Evolutionary conservation across 2,888 invertebrate species (phyloP).

Genomic region (Torymus aiolomorphi): DNA sequence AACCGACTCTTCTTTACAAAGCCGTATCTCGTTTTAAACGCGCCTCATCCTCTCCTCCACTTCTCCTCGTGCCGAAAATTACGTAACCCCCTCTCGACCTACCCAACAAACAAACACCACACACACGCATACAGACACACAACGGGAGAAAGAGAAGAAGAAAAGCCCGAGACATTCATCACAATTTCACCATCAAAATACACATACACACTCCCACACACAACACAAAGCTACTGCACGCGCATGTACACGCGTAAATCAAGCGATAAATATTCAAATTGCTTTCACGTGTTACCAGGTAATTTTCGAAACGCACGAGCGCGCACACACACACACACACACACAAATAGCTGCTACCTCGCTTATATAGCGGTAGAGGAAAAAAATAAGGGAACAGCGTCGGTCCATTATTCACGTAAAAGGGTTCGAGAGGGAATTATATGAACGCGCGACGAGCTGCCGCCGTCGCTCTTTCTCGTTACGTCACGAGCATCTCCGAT

Average conservation of each 20-base stretch:
- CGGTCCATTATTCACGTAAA: constrained; percentile 43
- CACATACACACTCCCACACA: background rate
- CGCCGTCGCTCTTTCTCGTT: constrained; percentile 1
- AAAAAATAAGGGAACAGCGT: constrained; percentile 17
- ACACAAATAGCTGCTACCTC: background rate
- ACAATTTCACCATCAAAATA: constrained; percentile 34
- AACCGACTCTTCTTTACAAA: no score
- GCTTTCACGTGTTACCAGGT: constrained; percentile 51
- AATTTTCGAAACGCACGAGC: constrained; percentile 34
- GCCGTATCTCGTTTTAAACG: no score
- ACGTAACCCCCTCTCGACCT: background rate
- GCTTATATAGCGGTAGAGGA: background rate
- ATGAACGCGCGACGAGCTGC: constrained; percentile 1
- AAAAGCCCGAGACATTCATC: constrained; percentile 15
- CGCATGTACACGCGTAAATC: constrained; percentile 27
- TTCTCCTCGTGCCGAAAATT: background rate
- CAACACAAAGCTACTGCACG: background rate
- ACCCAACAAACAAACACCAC: background rate
- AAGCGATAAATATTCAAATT: constrained; percentile 56
- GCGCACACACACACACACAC: background rate
- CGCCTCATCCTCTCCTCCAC: no score
- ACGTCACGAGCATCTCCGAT: background rate
- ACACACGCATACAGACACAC: background rate
- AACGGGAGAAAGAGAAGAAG: no score
- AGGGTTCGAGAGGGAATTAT: constrained; percentile 22